Percentiles rank a stretch among this genome's conserved stretches.
Conservation (phyloP, 2,797 vertebrate species). For the Masticophis lateralis region DNA sequence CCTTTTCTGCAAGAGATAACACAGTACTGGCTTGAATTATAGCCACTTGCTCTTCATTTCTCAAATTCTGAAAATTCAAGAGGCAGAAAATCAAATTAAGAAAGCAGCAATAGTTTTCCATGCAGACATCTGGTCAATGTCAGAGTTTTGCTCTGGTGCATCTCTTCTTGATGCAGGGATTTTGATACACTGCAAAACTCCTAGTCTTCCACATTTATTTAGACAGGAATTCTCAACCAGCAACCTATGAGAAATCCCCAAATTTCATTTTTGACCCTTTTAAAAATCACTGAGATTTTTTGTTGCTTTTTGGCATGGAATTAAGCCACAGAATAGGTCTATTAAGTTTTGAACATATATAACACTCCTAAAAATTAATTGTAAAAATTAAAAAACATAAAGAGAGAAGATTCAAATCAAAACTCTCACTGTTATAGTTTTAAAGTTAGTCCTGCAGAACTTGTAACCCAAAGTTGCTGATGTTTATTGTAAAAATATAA, state of each 20-base stretch:
- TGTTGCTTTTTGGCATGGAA: background rate
- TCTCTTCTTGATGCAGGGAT: background rate
- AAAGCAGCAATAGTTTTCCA: background rate
- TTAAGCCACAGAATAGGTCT: background rate
- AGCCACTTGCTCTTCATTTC: conserved; percentile 98
- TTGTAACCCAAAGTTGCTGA: background rate
- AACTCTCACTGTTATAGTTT: background rate
- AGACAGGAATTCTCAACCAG: background rate
- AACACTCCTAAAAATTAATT: background rate
- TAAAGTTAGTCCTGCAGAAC: background rate
- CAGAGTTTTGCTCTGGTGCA: background rate
- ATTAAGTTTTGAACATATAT: background rate
- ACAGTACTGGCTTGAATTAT: conserved; percentile 99
- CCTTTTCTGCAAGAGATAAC: conserved; percentile 96
- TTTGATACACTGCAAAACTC: background rate
- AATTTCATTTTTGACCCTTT: background rate
- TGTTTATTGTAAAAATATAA: background rate
- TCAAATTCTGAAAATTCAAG: conserved; percentile 81
- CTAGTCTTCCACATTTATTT: background rate
- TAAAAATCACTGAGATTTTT: background rate
- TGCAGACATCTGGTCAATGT: too few species aligned
- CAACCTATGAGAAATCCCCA: background rate
- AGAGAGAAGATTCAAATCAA: background rate
- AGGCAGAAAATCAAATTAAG: conserved; percentile 24
- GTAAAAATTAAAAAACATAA: background rate